Percentiles rank a stretch among this genome's conserved stretches.
These are phyloP conservation scores for Antheraea assamensis DNA, from an alignment of 2,888 invertebrate genomes.

Conservation along the genomic window DNA sequence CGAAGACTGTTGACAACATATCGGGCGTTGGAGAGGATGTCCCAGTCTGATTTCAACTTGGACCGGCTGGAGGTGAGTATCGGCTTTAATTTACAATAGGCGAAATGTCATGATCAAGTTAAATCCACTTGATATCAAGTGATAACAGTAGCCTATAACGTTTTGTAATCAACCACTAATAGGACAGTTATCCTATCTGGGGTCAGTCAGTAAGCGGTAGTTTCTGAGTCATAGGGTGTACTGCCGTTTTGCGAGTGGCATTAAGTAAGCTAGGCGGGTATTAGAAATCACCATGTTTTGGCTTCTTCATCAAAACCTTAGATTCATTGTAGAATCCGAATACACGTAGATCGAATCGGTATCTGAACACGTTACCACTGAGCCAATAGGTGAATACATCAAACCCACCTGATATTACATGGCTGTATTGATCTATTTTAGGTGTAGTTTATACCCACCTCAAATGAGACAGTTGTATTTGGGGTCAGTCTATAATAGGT, in stretches of 20 bases:
- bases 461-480: too few relatives aligned
- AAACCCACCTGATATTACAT: too few relatives aligned
- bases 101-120: too few relatives aligned
- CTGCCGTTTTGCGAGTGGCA: slow-evolving; percentile 43
- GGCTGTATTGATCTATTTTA: too few relatives aligned
- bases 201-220: slow-evolving; percentile 43
- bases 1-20: slow-evolving; percentile 90
- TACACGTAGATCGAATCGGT: too few relatives aligned
- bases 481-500: too few relatives aligned
- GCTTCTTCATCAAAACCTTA: too few relatives aligned
- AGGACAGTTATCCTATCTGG: not conserved
- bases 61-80: slow-evolving; percentile 84
- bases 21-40: slow-evolving; percentile 89
- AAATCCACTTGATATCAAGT: not conserved
- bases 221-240: slow-evolving; percentile 57
- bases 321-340: too few relatives aligned
- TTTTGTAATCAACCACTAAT: not conserved
- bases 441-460: too few relatives aligned
- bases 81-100: not conserved
- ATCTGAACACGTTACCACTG: too few relatives aligned
- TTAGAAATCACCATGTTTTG: too few relatives aligned
- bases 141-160: not conserved
- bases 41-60: slow-evolving; percentile 92
- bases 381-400: too few relatives aligned
- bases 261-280: slow-evolving; percentile 43